Percentiles rank a stretch among this genome's conserved stretches.
phyloP scores from a whole-genome alignment of 2,113 vertebrate species.

The Poeciliopsis prolifica region DNA sequence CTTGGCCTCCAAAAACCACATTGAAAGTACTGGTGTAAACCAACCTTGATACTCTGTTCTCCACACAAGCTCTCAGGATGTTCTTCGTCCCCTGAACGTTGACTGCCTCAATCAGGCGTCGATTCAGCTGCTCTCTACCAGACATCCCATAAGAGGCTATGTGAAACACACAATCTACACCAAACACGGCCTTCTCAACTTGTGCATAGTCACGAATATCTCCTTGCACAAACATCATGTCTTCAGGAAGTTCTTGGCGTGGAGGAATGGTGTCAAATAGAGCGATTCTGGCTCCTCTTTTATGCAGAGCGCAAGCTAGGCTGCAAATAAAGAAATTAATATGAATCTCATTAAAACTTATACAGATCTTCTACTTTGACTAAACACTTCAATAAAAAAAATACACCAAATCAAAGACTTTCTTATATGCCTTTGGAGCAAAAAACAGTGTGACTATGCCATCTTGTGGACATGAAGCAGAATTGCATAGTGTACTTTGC shows the following conservation, averaged over 20 bases:
- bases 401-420: neutral
- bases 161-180: slow-evolving; percentile 89
- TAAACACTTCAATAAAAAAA: neutral
- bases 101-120: slow-evolving; percentile 84
- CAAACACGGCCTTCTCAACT: slow-evolving; percentile 79
- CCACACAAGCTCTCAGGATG: slow-evolving; percentile 83
- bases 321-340: slow-evolving; percentile 70
- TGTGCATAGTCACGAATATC: slow-evolving; percentile 82
- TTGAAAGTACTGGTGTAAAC: slow-evolving; percentile 97
- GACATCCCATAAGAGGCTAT: slow-evolving; percentile 95
- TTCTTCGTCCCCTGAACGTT: slow-evolving; percentile 90
- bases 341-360: neutral
- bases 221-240: slow-evolving; percentile 83
- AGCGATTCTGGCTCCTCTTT: slow-evolving; percentile 80
- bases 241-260: slow-evolving; percentile 74
- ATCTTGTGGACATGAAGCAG: slow-evolving; percentile 20
- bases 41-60: slow-evolving; percentile 78
- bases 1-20: slow-evolving; percentile 91
- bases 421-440: neutral
- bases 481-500: neutral
- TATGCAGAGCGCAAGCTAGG: slow-evolving; percentile 83
- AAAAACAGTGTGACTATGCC: slow-evolving; percentile 6
- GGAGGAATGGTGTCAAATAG: slow-evolving; percentile 87
- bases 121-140: slow-evolving; percentile 90
- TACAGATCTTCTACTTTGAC: neutral